Evolutionary conservation across 2,113 vertebrate species (phyloP), one percentile per base, ranked within the genome.

Genomic region (Saccopteryx bilineata): DNA sequence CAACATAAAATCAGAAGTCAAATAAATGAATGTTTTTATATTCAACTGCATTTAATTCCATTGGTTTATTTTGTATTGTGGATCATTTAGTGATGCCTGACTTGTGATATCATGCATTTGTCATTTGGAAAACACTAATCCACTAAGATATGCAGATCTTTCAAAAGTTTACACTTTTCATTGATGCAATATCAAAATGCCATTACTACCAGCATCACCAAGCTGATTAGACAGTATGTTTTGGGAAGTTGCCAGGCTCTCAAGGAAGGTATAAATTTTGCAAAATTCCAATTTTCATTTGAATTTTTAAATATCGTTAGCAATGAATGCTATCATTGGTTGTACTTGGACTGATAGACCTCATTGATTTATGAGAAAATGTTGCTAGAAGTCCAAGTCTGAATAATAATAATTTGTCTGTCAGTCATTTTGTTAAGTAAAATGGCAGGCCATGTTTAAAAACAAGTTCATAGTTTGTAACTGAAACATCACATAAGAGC

Each of bases 361-460:
- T 18, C 61, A 24, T 23, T 71, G 24, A 65, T 79, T 90, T 89
- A 54, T 72, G 33, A 84, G 28, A 79, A 76, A 89, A 8, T 54
- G 21, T 46, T 69, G 78, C 61, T 61, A 84, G 18, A 87, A 84
- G 48, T 72, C 23, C 31, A 95, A 65, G 13, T 74, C 39, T 1
- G 10, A 75, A n/a, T 61, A 61, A 81, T 9, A 76, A 58, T 68
- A 26, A 60, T 86, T 65, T 90, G 56, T 54, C 61, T 87, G 13
- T 46, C 85, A 88, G 52, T 87, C n/a, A 9, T 50, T 52, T 56
- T 80, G 60, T 80, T 39, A 93, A 80, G n/a, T 28, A 60, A 93
- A 90, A 54, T 68, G 39, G n/a, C 39, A 31, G 39, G 9, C 66
- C 52, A 66, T 4, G 3, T 89, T 24, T 28, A 33, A 56, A 60